Conservation (phyloP, 2,113 vertebrate genomes). For the Boulengeromyrus knoepffleri region DNA sequence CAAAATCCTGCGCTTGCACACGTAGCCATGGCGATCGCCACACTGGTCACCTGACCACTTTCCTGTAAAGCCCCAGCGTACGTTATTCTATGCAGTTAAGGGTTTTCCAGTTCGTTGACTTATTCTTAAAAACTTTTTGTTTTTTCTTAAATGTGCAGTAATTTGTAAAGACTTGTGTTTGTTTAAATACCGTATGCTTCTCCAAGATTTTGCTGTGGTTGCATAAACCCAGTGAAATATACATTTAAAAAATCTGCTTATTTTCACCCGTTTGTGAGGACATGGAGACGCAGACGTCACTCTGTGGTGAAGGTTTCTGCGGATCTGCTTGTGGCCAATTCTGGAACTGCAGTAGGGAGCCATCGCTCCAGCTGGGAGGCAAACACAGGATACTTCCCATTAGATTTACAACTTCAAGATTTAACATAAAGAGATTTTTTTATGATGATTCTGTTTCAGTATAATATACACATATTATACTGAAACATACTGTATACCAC, state of each 20-base stretch:
- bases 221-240: background rate
- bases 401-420: background rate
- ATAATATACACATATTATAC: no score
- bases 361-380: conserved; percentile 76
- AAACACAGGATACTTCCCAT: conserved; percentile 20
- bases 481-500: no score
- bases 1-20: conserved; percentile 74
- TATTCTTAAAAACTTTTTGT: background rate
- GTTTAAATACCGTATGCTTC: background rate
- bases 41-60: conserved; percentile 72
- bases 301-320: conserved; percentile 30
- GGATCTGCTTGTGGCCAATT: conserved; percentile 67
- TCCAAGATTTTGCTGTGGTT: background rate
- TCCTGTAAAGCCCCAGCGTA: conserved; percentile 55
- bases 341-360: conserved; percentile 65
- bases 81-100: background rate
- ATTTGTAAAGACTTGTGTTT: background rate
- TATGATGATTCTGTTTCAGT: background rate
- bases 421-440: background rate
- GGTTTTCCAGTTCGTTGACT: background rate
- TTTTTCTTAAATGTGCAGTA: background rate
- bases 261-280: conserved; percentile 73
- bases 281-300: conserved; percentile 68
- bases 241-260: background rate
- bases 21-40: conserved; percentile 61